Evolutionary conservation across 2,113 vertebrate genomes (phyloP), one percentile per base, ranked within the genome.

Genomic region (Lamprotornis superbus): DNA sequence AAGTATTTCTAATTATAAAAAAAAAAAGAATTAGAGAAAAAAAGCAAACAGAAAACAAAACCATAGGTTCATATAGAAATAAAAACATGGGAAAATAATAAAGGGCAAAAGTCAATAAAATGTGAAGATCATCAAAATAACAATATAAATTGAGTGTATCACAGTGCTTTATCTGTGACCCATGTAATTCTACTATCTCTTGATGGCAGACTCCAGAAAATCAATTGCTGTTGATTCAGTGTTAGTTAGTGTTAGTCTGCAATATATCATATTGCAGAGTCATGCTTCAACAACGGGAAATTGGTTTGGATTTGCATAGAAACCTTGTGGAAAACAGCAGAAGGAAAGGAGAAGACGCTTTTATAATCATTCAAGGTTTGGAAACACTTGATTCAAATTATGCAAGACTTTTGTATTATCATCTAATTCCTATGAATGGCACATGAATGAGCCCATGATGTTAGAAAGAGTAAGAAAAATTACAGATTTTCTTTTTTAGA

Each of bases 401-500:
- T 3, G 23, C 1, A 49, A 22, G 21, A 24, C 7, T 55, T 76
- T 30, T 61, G 10, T 14, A 21, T 64, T 80, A 10, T 61, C 25
- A 46, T 63, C 13, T 78, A 71, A 67, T 64, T 20, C 17, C 68
- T 82, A 17, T 31, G 28, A 47, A 64, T 56, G 47, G 25, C 3
- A 11, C 11, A 63, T 60, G 27, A 85, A 63, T 60, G 11, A 79
- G 7, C 8, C 22, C 25, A 30, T 46, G 11, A 40, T 53, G 19
- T 31, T 64, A 71, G 12, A 49, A 56, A 76, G 44, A 69, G 11
- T 31, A 64, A 87, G 33, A 63, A 68, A 87, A 71, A 55, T 21
- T 2, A 10, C 1, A 18, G 49, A 24, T 44, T 18, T 7, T 0
- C 0, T 13, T 1, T 21, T 60, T 87, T 10, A 64, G 31, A 40